Evolutionary conservation across 2,113 vertebrate species (phyloP), one percentile per base, ranked within the genome.

Genomic region (Brachyhypopomus gauderio): DNA sequence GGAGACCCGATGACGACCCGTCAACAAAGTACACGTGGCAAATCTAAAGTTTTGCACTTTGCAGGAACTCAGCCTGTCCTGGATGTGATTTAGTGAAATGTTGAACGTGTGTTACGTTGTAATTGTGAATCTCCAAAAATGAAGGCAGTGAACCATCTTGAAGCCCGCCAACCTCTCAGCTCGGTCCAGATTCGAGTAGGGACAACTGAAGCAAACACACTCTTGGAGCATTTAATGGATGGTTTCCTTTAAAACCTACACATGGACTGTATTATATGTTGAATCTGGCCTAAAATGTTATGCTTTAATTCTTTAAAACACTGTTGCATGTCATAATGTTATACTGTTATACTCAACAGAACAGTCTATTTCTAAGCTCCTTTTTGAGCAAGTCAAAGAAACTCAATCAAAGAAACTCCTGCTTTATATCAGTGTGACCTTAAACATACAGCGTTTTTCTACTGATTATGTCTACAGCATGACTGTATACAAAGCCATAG

Each of bases 71-170:
- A 55, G 38, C 17, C 38, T 36, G 34, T 78, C 38, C 69, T 62
- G 22, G 11, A 72, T 60, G n/a, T 60, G 36, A 71, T 60, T 41
- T 79, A 58, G 58, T 25, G 16, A 20, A 5, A 34, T 55, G 25
- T 4, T 84, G 27, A 63, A 73, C 62, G 38, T 8, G 19, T 19
- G 30, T 69, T 59, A 63, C 45, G 60, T 66, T 66, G 72, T 66
- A 67, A 25, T 78, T 19, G 34, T 48, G 63, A 75, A 75, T 74
- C 58, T 76, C 3, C 8, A 30, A 76, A 71, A 81, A 85, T 25
- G 48, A 41, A 78, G 8, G 17, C 34, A 60, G 52, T 79, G 67
- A 83, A 74, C 52, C 48, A 69, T 60, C 76, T 45, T 36, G 71
- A 55, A 80, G 45, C 25, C 19, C 12, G 2, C 4, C 22, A 14